Evolutionary conservation across 2,797 vertebrate species (phyloP), one percentile per base, ranked within the genome.

Genomic region (Euthynnus affinis): DNA sequence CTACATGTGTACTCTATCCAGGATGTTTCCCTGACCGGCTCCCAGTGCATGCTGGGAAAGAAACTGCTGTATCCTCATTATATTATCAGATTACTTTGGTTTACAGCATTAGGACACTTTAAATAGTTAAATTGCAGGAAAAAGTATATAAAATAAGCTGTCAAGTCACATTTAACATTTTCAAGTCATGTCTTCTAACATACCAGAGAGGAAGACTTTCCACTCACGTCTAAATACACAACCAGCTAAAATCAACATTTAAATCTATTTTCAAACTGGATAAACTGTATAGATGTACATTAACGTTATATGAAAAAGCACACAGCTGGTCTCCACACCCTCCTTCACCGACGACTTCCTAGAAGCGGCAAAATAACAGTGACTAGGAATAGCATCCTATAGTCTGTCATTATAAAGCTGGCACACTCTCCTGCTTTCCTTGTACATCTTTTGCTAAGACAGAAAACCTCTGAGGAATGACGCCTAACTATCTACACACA

Each of bases 361-460:
- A 42, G 84, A 87, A 88, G 78, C 71, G 82, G 65, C 64, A 34
- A 90, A 93, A 90, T 89, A 88, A 77, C 91, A 91, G 89, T 78
- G 86, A 88, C 87, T 87, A 18, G 68, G 91, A 93, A 94, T 93
- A 94, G 92, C 67, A 74, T 84, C 84, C 62, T 77, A 75, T 14
- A 84, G 81, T 37, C 92, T 93, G 80, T 94, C 89, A 94, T 94
- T 93, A 94, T 76, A 34, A 71, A 76, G 74, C 37, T 90, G 93
- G 91, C 86, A 64, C 62, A 8, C 76, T 82, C 58, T 76, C 52
- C 76, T 55, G 62, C 44, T 49, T 2, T 81, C 70, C 71, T 55
- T 63, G 78, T 83, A 73, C 83, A 88, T 91, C 88, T 82, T 78
- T 76, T 68, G 42, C 80, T 86, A 6, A 78, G 83, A 71, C 80